Evolutionary conservation across 2,113 vertebrate genomes (phyloP), one percentile per base, ranked within the genome.

Genomic region (Bettongia penicillata): DNA sequence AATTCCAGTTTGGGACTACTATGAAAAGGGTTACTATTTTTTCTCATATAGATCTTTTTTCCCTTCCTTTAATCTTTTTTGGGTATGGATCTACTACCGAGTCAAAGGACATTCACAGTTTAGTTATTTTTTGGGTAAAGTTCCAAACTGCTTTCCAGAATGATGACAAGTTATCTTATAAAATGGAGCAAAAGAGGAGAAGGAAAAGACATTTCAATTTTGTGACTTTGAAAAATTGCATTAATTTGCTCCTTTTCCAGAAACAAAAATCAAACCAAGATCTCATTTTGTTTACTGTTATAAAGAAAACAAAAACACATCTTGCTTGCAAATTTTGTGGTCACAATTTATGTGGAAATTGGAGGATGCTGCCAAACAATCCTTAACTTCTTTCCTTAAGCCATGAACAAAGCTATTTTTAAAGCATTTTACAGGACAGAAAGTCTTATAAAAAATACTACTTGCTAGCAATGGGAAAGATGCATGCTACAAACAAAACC

Each of bases 321-420:
- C 16, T 77, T 19, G 16, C 19, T 77, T 77, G 31, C 68, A 77
- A 77, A 77, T 77, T 77, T 77, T 77, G 37, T 77, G 14, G 68
- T 77, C 68, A n/a, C 8, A n/a, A 37, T 77, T 77, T 37, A 77
- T 19, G 5, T 77, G 14, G 37, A 77, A n/a, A 77, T 22, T 77
- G 47, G 47, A 26, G 68, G 51, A 31, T 61, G 31, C 11, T 53
- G 8, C 7, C 61, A 47, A 93, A 3, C 28, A n/a, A 68, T 91
- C n/a, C n/a, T 93, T 47, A 93, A 90, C 26, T 53, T 92, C 91
- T 94, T 94, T 94, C 43, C 49, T 52, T 51, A n/a, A 93, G 52
- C 50, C 12, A 61, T 49, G 84, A 94, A 77, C 31, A 68, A 50
- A 37, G n/a, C n/a, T 91, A 51, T 48, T 57, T 50, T 43, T 2